Conservation (phyloP, 2,888 invertebrate genomes). For the Halictus quadricinctus region DNA sequence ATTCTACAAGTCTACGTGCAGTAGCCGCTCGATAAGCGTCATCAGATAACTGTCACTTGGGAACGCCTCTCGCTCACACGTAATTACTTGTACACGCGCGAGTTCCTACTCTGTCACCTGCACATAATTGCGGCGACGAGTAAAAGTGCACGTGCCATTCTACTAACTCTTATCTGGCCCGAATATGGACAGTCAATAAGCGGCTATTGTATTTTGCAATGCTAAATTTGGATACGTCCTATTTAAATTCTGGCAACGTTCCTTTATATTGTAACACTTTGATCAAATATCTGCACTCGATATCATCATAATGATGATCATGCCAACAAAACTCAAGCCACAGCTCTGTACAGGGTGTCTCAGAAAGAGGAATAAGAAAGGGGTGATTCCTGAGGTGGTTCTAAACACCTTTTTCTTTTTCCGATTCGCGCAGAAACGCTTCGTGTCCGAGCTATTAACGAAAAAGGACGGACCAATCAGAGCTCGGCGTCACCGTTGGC, state of each 20-base stretch:
- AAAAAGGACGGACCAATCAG: too few species aligned
- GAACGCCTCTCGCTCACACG: background rate
- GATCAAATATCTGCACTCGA: background rate
- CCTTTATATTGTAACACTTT: background rate
- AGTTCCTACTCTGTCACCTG: background rate
- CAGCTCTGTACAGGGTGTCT: background rate
- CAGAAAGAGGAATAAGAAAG: too few species aligned
- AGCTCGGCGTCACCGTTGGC: too few species aligned
- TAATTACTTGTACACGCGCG: constrained; percentile 1
- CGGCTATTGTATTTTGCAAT: background rate
- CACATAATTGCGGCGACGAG: background rate
- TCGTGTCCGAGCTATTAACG: too few species aligned
- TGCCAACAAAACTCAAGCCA: background rate
- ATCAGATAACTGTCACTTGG: constrained; percentile 10
- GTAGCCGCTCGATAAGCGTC: constrained; percentile 5
- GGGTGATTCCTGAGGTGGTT: too few species aligned
- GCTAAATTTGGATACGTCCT: background rate
- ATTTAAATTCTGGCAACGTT: background rate
- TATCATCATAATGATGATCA: background rate
- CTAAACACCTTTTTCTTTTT: too few species aligned
- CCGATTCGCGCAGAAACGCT: too few species aligned
- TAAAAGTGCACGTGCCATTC: background rate
- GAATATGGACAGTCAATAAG: background rate
- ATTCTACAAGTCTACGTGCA: background rate
- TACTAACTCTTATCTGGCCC: background rate